Evolutionary conservation across 2,113 vertebrate genomes (phyloP).

Genomic region (Upupa epops): DNA sequence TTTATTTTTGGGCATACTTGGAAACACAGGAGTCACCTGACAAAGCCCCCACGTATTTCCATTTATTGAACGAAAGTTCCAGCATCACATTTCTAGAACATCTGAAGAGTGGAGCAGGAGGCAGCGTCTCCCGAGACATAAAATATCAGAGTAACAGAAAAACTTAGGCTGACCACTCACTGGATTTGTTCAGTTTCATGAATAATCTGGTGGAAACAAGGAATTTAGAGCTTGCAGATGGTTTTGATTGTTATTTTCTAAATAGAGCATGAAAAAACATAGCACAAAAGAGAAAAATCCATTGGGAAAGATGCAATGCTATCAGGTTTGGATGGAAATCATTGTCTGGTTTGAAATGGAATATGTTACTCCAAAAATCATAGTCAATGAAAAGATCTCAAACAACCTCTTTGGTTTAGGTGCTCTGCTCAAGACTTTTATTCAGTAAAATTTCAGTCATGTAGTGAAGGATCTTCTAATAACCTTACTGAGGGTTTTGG

Average conservation of each 20-base stretch:
- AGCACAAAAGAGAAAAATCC: neutral
- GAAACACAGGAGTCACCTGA: neutral
- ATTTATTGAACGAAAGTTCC: neutral
- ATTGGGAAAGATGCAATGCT: neutral
- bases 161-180: neutral
- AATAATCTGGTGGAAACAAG: neutral
- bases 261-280: neutral
- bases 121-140: neutral
- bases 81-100: neutral
- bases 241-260: constrained; percentile 25
- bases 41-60: neutral
- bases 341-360: neutral
- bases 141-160: neutral
- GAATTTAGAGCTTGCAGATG: neutral
- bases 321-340: neutral
- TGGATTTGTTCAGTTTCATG: neutral
- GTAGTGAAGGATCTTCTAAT: neutral
- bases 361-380: neutral
- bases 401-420: neutral
- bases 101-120: neutral
- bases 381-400: neutral
- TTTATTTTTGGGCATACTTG: neutral
- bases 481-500: neutral
- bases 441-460: neutral
- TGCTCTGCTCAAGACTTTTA: neutral